Percentiles rank a stretch among this genome's conserved stretches.
phyloP scores from a whole-genome alignment of 2,113 vertebrate species.

The Trachemys scripta region DNA sequence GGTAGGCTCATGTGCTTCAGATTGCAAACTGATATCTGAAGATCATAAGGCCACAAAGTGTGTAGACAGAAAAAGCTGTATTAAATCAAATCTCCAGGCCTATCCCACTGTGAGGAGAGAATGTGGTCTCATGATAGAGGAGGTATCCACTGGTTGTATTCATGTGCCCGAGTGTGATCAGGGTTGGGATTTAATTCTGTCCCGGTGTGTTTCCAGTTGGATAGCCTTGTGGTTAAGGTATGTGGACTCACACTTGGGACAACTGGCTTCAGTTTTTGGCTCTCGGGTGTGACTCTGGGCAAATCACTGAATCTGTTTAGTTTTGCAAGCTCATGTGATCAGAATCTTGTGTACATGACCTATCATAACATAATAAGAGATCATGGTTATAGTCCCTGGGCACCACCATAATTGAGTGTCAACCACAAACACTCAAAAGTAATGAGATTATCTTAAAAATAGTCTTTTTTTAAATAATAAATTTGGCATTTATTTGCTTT shows the following conservation, averaged over 20 bases:
- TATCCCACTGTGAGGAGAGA: neutral
- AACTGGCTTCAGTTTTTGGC: neutral
- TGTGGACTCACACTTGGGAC: rapidly evolving
- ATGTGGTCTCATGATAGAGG: neutral
- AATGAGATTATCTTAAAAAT: neutral
- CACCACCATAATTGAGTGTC: neutral
- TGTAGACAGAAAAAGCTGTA: neutral
- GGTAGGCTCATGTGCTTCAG: too few relatives aligned
- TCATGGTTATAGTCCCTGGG: neutral
- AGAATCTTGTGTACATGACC: rapidly evolving
- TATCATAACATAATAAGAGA: neutral
- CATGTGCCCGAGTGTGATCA: neutral
- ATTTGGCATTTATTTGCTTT: neutral
- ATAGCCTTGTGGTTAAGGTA: neutral
- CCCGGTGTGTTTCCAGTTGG: neutral
- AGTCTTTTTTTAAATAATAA: neutral
- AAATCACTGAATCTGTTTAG: neutral
- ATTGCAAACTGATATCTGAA: neutral
- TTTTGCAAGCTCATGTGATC: neutral
- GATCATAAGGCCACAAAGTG: neutral
- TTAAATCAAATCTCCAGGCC: neutral
- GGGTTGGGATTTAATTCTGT: neutral
- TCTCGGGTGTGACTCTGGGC: neutral
- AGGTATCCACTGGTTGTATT: neutral
- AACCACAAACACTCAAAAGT: neutral